Percentiles rank a stretch among this genome's conserved stretches.
Conservation (phyloP, 2,888 invertebrate species). For the Mycalesis mineus region DNA sequence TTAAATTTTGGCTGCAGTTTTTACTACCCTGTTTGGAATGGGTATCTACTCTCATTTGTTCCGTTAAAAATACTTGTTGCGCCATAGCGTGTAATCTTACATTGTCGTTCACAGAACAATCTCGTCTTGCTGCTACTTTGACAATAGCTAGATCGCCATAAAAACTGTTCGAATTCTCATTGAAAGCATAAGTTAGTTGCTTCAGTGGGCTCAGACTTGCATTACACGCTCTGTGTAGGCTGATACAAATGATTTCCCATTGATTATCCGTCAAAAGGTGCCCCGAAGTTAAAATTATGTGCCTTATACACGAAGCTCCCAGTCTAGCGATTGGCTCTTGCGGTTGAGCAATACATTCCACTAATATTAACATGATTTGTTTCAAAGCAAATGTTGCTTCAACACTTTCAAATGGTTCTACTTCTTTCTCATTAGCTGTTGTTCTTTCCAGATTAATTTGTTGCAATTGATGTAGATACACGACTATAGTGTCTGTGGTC, state of each 20-base stretch:
- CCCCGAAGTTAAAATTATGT: constrained; percentile 89
- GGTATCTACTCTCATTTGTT: constrained; percentile 60
- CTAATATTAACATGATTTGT: constrained; percentile 89
- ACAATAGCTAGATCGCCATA: constrained; percentile 95
- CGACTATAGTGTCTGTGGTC: constrained; percentile 93
- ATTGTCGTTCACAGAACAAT: constrained; percentile 90
- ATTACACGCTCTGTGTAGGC: constrained; percentile 89
- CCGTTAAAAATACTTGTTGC: constrained; percentile 89
- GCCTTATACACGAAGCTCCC: constrained; percentile 94
- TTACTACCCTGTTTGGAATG: constrained; percentile 56
- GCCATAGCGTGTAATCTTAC: constrained; percentile 91
- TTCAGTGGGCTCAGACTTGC: constrained; percentile 92
- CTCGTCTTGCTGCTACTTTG: constrained; percentile 94
- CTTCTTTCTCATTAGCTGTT: constrained; percentile 53
- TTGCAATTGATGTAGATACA: constrained; percentile 87
- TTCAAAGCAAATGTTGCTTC: constrained; percentile 87
- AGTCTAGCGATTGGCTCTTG: constrained; percentile 93
- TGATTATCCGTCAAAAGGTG: constrained; percentile 88
- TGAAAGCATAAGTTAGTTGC: constrained; percentile 93
- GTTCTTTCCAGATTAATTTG: constrained; percentile 73
- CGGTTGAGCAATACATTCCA: constrained; percentile 94
- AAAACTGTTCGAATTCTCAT: constrained; percentile 94
- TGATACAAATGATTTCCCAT: constrained; percentile 91
- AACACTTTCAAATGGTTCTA: constrained; percentile 76
- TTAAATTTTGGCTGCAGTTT: constrained; percentile 66